Conservation (phyloP, 2,113 vertebrate genomes). For the Henicopernis longicauda region DNA sequence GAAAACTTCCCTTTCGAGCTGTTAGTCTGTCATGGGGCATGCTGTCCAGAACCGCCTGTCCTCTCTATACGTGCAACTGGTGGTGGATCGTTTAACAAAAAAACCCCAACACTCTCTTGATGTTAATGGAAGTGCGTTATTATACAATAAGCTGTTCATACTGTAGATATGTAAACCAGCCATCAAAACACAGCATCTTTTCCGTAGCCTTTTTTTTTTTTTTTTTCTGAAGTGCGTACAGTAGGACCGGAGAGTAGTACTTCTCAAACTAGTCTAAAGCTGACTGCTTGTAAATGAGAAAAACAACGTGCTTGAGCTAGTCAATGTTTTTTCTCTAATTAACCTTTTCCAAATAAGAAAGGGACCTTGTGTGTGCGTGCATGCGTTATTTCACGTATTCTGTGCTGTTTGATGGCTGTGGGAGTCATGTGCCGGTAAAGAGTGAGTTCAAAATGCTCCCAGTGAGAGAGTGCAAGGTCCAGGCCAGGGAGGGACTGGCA, state of each 20-base stretch:
- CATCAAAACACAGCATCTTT: not conserved
- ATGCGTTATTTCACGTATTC: not conserved
- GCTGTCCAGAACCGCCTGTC: not conserved
- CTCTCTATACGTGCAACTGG: rapidly evolving
- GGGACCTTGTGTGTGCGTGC: not conserved
- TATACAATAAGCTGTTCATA: not conserved
- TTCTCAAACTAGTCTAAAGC: not conserved
- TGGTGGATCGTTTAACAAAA: not conserved
- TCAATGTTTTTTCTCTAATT: not conserved
- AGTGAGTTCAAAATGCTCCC: not conserved
- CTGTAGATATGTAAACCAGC: not conserved
- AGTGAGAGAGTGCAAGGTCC: not conserved
- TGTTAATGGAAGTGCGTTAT: not conserved
- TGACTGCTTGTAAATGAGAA: not conserved
- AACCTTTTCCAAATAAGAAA: not conserved
- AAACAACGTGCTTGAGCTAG: not conserved
- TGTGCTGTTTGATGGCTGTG: not conserved
- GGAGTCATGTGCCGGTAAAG: not conserved
- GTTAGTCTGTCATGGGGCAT: not conserved
- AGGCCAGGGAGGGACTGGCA: not conserved
- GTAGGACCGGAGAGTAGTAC: not conserved
- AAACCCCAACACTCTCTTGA: rapidly evolving
- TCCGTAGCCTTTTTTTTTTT: not conserved
- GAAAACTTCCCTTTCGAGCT: not conserved
- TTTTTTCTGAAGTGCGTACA: not conserved